Conservation (phyloP, 1,140 invertebrate genomes). For the Lysiphlebus fabarum region DNA sequence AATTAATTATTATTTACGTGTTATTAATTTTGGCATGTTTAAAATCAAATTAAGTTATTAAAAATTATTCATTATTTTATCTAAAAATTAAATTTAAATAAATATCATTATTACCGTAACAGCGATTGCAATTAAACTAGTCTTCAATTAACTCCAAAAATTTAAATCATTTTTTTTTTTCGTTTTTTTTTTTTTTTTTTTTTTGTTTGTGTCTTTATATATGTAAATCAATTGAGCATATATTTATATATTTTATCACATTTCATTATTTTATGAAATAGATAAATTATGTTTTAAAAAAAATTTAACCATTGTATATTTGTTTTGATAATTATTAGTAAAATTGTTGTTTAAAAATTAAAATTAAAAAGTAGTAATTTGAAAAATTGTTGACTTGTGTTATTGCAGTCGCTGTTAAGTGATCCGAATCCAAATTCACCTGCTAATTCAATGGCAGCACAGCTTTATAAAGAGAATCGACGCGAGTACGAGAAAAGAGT, state of each 20-base stretch:
- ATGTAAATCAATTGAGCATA: neutral
- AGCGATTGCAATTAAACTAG: conserved; percentile 54
- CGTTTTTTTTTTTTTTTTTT: conserved; percentile 1
- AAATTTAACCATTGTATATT: too few species aligned
- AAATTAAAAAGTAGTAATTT: conserved; percentile 29
- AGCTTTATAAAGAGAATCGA: conserved; percentile 93
- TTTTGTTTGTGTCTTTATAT: too few species aligned
- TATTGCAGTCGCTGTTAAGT: conserved; percentile 85
- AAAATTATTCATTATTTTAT: neutral
- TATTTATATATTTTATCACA: neutral
- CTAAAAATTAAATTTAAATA: neutral
- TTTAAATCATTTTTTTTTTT: neutral
- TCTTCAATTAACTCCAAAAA: conserved; percentile 29
- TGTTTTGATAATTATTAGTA: neutral
- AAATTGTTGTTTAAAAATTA: neutral
- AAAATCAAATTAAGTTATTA: neutral
- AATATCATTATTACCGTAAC: conserved; percentile 46
- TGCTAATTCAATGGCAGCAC: conserved; percentile 93
- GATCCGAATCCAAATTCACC: conserved; percentile 96
- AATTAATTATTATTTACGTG: conserved; percentile 14
- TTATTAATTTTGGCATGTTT: neutral
- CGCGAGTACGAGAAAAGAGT: conserved; percentile 95
- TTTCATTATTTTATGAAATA: neutral
- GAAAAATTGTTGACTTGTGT: conserved; percentile 48
- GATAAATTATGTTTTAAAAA: too few species aligned